Conservation (phyloP, 2,888 invertebrate species). For the Cancer borealis region DNA sequence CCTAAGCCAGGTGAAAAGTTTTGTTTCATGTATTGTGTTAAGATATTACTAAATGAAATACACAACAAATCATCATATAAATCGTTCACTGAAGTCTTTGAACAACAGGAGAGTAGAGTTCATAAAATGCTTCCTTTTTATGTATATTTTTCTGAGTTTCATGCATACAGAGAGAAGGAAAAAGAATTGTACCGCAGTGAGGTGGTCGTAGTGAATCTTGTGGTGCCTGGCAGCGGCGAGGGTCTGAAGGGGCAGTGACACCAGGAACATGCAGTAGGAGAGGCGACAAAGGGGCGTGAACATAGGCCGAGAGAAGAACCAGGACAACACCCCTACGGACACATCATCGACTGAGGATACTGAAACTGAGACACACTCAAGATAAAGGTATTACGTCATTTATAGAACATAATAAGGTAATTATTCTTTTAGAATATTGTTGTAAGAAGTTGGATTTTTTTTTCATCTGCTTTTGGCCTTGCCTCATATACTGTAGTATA, state of each 20-base stretch:
- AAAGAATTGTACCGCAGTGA: constrained; percentile 57
- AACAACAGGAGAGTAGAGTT: not conserved
- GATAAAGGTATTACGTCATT: not conserved
- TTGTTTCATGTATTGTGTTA: not conserved
- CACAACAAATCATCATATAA: not conserved
- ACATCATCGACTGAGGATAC: not conserved
- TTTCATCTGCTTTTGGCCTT: not conserved
- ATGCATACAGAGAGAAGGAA: not conserved
- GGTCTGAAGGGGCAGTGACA: constrained; percentile 63
- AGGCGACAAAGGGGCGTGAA: constrained; percentile 58
- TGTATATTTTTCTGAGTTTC: not conserved
- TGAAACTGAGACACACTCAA: not conserved
- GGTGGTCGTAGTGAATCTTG: constrained; percentile 62
- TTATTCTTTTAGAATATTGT: not conserved
- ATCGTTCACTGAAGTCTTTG: not conserved
- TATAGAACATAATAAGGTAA: not conserved
- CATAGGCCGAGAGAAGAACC: constrained; percentile 57
- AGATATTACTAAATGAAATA: not conserved
- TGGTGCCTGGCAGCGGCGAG: constrained; percentile 58
- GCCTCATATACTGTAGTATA: not conserved
- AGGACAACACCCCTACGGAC: constrained; percentile 50
- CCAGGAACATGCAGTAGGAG: constrained; percentile 70
- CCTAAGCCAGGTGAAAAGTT: constrained; percentile 31
- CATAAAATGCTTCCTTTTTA: not conserved
- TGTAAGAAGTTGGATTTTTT: no score